Conservation (phyloP, 1,140 invertebrate species). For the Aphidius gifuensis region DNA sequence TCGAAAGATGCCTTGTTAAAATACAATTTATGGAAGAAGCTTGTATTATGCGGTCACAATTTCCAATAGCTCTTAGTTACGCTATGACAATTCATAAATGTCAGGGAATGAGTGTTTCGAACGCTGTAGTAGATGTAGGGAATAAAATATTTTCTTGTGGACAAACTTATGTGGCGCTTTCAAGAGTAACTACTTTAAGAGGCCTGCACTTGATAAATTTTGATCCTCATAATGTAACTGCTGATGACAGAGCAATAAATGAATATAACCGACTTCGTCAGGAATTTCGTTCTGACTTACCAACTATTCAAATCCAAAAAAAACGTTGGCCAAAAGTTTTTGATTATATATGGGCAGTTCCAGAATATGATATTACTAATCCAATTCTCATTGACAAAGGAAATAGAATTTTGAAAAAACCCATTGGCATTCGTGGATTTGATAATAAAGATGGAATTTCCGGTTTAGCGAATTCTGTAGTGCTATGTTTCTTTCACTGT, state of each 20-base stretch:
- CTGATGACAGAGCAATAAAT: constrained; percentile 28
- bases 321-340: neutral
- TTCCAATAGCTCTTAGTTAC: constrained; percentile 43
- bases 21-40: constrained; percentile 38
- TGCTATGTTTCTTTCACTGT: constrained; percentile 10
- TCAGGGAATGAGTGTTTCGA: constrained; percentile 44
- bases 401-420: neutral
- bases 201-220: constrained; percentile 41
- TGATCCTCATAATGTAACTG: constrained; percentile 30
- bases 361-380: neutral
- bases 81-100: constrained; percentile 47
- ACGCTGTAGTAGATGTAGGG: constrained; percentile 42
- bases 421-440: neutral
- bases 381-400: neutral
- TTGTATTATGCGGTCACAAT: constrained; percentile 42
- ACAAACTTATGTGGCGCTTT: constrained; percentile 44
- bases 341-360: neutral
- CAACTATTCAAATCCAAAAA: neutral
- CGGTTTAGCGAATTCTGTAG: neutral
- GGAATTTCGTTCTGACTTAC: constrained; percentile 27
- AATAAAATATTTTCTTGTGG: constrained; percentile 37
- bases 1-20: constrained; percentile 32
- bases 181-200: constrained; percentile 36
- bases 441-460: neutral
- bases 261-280: constrained; percentile 37